Evolutionary conservation across 1,140 invertebrate species (phyloP), one percentile per base, ranked within the genome.

Genomic region (Chrysoperla carnea): DNA sequence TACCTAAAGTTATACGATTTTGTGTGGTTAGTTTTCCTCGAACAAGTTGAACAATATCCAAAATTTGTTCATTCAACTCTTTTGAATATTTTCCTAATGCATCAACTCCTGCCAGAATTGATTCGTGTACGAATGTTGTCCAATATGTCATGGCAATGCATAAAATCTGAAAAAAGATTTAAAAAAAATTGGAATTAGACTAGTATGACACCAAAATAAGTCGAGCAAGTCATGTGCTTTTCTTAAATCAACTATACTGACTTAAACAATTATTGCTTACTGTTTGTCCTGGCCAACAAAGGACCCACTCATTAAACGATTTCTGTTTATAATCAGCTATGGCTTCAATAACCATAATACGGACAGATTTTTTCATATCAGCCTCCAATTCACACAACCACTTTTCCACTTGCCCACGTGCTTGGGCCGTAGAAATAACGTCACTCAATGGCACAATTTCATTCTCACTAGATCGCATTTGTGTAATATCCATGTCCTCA

Each of bases 401-500:
- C 67, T 94, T 95, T 63, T 98, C 94, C 1, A 98, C 93, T 62
- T 91, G 85, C 40, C 93, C 91, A 53, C 86, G 69, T 12, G 91
- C 88, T 43, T 80, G 76, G 3, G 73, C 72, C 1, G 92, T 96
- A 39, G 84, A 84, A 46, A 97, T 91, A 6, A 77, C 63, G 38
- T 84, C 75, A 11, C 78, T 77, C 1, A 95, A 64, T 15, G 64
- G 53, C 11, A 97, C 81, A 27, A 78, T 64, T 64, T 97, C 93
- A 14, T 75, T 81, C 60, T 95, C 89, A 42, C 78, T 82, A 6
- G 90, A 94, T 55, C 74, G 80, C 79, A 97, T 93, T 33, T 82
- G 73, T 0, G 82, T 91, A 3, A 95, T 83, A 45, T 93, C 87
- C 54, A 92, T 63, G 6, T 79, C 73, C 44, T 85, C 80, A 0